Evolutionary conservation across 1,140 invertebrate species (phyloP).

Genomic region (Coelopa frigida): DNA sequence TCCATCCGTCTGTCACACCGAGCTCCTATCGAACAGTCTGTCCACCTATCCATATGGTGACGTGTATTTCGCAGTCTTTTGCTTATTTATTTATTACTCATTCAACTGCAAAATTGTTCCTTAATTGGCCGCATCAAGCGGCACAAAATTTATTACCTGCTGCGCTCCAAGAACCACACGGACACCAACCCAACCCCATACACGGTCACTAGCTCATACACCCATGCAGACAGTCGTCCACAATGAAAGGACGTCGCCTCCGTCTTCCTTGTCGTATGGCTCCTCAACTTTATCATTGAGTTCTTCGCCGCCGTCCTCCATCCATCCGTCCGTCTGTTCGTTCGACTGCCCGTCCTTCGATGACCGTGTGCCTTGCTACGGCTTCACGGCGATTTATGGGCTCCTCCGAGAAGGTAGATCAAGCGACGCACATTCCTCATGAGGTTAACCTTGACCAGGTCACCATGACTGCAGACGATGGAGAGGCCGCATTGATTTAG

Average conservation of each 20-base stretch:
- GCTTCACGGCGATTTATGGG: too few species aligned
- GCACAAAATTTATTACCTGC: conserved; percentile 45
- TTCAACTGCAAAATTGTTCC: conserved; percentile 45
- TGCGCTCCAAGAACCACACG: conserved; percentile 25
- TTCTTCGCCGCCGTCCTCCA: conserved; percentile 15
- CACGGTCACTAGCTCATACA: too few species aligned
- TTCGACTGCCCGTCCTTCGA: neutral
- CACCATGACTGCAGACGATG: conserved; percentile 26
- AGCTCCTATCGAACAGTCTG: too few species aligned
- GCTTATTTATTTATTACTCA: conserved; percentile 44
- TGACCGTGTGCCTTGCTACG: neutral
- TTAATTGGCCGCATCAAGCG: conserved; percentile 45
- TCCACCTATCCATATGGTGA: conserved; percentile 21
- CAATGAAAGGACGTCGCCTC: too few species aligned
- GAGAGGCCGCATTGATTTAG: conserved; percentile 41
- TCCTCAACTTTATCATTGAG: conserved; percentile 11
- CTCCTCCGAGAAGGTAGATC: too few species aligned
- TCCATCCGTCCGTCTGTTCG: conserved; percentile 1
- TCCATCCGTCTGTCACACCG: too few species aligned
- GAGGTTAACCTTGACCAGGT: conserved; percentile 39
- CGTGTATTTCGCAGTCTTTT: conserved; percentile 24
- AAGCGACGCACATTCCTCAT: too few species aligned
- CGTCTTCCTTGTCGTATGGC: too few species aligned
- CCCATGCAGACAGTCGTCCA: too few species aligned
- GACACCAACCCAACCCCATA: too few species aligned